phyloP scores from a whole-genome alignment of 2,113 vertebrate species.

The Carettochelys insculpta region DNA sequence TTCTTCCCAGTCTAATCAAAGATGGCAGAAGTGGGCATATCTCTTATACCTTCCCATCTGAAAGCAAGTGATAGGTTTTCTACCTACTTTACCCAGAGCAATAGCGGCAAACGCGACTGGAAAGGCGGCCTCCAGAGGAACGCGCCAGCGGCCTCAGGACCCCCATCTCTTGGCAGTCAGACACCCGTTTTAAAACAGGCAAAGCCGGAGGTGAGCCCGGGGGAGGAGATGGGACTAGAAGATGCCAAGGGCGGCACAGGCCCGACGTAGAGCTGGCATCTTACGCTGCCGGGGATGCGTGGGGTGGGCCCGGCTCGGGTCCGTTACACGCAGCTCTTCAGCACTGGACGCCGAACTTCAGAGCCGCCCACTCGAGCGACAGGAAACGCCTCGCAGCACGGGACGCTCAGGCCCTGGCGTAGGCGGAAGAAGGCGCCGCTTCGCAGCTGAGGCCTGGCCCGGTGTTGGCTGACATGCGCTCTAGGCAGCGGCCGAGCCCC shows the following conservation, averaged over 20 bases:
- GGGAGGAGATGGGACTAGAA: background rate
- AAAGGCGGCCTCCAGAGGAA: no score
- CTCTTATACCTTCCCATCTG: no score
- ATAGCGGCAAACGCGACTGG: no score
- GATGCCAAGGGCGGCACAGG: fast-evolving
- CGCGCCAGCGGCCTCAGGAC: no score
- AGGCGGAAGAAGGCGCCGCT: no score
- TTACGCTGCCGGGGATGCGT: no score
- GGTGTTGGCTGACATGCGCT: background rate
- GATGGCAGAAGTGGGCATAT: no score
- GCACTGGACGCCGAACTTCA: fast-evolving
- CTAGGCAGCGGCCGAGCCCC: background rate
- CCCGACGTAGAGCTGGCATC: background rate
- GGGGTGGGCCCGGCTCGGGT: no score
- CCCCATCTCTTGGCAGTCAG: background rate
- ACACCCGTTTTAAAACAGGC: background rate
- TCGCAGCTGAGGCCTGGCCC: background rate
- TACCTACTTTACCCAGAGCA: no score
- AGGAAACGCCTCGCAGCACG: background rate
- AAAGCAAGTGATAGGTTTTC: no score
- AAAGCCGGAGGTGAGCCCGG: background rate
- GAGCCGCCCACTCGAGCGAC: fast-evolving
- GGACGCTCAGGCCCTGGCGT: no score
- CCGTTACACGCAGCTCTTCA: background rate
- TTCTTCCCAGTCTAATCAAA: no score